Base-by-base conservation (phyloP, 1,140 invertebrate genomes). In the Drosophila cardini region DNA sequence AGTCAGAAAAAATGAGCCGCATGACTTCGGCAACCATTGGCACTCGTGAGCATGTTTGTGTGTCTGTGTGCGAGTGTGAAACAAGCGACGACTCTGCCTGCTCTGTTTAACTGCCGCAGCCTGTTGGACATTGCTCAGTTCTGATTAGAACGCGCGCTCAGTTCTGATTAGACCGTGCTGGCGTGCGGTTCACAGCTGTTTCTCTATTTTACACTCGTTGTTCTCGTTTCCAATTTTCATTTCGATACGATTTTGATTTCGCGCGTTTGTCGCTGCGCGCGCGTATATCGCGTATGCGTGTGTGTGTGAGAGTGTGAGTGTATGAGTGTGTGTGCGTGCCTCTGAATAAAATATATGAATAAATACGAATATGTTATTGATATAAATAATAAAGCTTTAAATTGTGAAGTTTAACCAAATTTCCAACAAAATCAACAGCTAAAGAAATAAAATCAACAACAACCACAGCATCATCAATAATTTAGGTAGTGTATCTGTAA, bases 111-210 rank as follows among this genome's bases (percentile, higher is more conserved):
- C 52, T 45, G 61, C 21, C 62, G 45, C 64, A 68, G 80, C 80
- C 80, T 87, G 75, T 86, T 86, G 80, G 76, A 77, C 73, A 45
- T 62, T 62, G 75, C 53, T 76, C 75, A 48, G 38, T 65, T 63
- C 60, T 71, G 71, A 73, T 73, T 73, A 73, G 71, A 73, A 73
- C n/a, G 21, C 8, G 42, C 42, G 56, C 80, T 78, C 84, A 86
- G 80, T 86, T 86, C 79, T 86, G 76, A 86, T 89, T 89, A 81
- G 76, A 89, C 78, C 72, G 76, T 70, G 57, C 36, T 67, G 56
- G 76, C 40, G 76, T 71, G 58, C 79, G 80, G 79, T 73, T 86
- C 65, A 55, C 48, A 43, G 36, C 16, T 48, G 56, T 40, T 38
- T 60, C 30, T 38, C 36, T 10, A 34, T 46, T 50, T 50, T 30